Evolutionary conservation across 2,113 vertebrate genomes (phyloP).

Genomic region (Anoplopoma fimbria): DNA sequence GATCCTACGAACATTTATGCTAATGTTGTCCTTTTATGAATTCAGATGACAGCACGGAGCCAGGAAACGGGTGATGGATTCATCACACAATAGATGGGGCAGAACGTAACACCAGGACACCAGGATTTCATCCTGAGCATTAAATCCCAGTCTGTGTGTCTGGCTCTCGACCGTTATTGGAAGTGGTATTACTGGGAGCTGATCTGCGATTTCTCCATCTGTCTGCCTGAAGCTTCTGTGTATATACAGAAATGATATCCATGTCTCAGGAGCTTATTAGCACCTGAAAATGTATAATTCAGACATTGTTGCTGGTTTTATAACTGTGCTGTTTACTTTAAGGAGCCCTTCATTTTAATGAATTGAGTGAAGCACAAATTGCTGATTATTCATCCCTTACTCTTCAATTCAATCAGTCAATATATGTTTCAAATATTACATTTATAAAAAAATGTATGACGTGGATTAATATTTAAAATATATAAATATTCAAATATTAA

Average conservation of each 20-base stretch:
- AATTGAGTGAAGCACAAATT: no score
- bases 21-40: slow-evolving; percentile 64
- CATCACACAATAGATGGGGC: slow-evolving; percentile 69
- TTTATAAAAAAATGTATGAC: no score
- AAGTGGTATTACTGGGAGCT: slow-evolving; percentile 35
- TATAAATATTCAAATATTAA: not conserved
- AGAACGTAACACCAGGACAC: slow-evolving; percentile 70
- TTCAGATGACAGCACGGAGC: slow-evolving; percentile 46
- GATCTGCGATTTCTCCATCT: slow-evolving; percentile 45
- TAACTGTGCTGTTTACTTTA: no score
- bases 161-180: slow-evolving; percentile 37
- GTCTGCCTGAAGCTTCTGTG: not conserved
- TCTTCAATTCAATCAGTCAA: not conserved
- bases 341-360: no score
- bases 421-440: not conserved
- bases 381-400: not conserved
- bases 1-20: slow-evolving; percentile 60
- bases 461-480: not conserved
- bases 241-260: not conserved
- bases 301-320: no score
- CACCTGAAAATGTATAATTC: no score
- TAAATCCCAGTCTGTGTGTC: slow-evolving; percentile 58
- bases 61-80: slow-evolving; percentile 65
- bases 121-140: slow-evolving; percentile 57
- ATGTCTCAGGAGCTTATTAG: not conserved